Evolutionary conservation across 37 sponge, comb jelly and placozoan genomes (phyloP).

Genomic region (Eunapius fragilis): DNA sequence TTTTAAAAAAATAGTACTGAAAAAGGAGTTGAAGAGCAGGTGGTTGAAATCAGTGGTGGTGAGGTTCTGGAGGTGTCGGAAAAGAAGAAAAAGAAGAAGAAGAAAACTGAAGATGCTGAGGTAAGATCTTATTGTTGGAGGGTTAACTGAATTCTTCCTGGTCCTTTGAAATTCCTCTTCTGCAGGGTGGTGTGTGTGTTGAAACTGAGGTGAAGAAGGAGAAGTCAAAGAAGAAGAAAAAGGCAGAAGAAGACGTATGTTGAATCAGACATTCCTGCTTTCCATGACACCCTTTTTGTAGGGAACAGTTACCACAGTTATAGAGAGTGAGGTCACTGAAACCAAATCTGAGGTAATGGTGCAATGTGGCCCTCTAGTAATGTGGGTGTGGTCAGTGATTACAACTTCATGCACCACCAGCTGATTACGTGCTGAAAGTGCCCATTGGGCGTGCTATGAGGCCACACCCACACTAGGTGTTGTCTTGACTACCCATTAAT

Average conservation of each 20-base stretch:
- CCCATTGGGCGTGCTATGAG: not conserved
- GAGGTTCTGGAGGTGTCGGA: not conserved
- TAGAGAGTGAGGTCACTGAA: conserved; percentile 3
- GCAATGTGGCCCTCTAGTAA: not conserved
- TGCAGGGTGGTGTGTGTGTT: not conserved
- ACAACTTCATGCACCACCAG: conserved; percentile 53
- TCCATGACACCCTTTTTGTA: not conserved
- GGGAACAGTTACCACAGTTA: not conserved
- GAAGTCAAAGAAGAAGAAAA: not conserved
- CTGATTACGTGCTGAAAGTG: conserved; percentile 11
- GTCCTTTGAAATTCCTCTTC: not conserved
- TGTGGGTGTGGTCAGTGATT: conserved; percentile 15
- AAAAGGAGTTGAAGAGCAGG: not conserved
- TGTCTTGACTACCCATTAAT: not conserved
- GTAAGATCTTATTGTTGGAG: conserved; percentile 2
- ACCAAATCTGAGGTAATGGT: conserved; percentile 33
- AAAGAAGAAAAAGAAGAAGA: conserved; percentile 62
- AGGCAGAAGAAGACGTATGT: not conserved
- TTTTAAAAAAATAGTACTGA: conserved; percentile 6
- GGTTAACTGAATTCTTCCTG: too few species aligned
- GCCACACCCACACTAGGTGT: not conserved
- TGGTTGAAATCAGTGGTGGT: conserved; percentile 10
- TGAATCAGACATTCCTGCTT: not conserved
- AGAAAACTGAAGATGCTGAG: conserved; percentile 36
- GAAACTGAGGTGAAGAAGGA: not conserved